Evolutionary conservation across 2,113 vertebrate genomes (phyloP).

Genomic region (Phaethornis superciliosus): DNA sequence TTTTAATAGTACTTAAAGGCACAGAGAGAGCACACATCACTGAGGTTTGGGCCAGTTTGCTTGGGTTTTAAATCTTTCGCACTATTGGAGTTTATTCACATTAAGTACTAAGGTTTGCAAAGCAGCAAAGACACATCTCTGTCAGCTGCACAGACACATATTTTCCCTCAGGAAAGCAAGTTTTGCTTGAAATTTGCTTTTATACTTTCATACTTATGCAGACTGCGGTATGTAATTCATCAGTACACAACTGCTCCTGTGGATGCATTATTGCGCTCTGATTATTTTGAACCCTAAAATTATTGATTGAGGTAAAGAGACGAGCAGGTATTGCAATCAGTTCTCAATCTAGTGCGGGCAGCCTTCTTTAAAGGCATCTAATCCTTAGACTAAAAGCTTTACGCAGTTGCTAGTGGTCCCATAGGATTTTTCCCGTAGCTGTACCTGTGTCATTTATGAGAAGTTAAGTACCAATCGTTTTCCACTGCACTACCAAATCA

Average conservation of each 20-base stretch:
- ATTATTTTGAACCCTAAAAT: constrained; percentile 45
- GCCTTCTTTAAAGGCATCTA: constrained; percentile 21
- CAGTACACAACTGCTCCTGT: background rate
- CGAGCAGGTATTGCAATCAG: constrained; percentile 28
- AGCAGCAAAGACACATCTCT: background rate
- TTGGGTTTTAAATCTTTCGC: background rate
- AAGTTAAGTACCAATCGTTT: background rate
- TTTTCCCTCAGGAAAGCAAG: background rate
- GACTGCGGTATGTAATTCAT: background rate
- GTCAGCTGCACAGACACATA: background rate
- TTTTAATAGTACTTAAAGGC: constrained; percentile 61
- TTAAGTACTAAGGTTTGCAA: background rate
- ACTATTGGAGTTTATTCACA: background rate
- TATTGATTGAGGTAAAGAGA: constrained; percentile 50
- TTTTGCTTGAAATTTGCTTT: constrained; percentile 1
- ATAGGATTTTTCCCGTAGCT: background rate
- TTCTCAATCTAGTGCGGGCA: constrained; percentile 12
- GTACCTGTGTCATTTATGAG: background rate
- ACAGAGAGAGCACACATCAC: background rate
- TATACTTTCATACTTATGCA: background rate
- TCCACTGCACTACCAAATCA: constrained; percentile 27
- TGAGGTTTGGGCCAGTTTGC: background rate
- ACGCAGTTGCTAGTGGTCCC: background rate
- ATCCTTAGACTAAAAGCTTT: constrained; percentile 31
- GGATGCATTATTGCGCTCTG: constrained; percentile 28